Conservation (phyloP, 30 jellyfish, hydroid and myxozoan species). For the Aurelia coerulea region DNA sequence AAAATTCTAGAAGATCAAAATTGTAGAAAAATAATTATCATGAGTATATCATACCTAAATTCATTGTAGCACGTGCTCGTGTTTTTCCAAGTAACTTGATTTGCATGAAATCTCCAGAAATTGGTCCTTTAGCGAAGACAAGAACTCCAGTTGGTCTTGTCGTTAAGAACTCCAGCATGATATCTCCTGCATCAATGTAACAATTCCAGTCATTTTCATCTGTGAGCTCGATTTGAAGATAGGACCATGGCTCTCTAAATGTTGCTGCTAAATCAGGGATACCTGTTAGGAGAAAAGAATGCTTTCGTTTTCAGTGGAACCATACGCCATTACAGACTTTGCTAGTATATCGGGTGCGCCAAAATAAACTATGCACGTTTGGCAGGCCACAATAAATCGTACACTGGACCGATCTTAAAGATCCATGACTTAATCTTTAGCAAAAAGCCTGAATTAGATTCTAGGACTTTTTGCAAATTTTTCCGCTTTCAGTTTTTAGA, state of each 20-base stretch:
- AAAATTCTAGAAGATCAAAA: too few relatives aligned
- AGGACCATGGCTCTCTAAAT: slow-evolving; percentile 95
- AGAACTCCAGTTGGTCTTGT: slow-evolving; percentile 77
- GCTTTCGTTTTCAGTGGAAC: neutral
- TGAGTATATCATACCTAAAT: slow-evolving; percentile 51
- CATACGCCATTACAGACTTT: neutral
- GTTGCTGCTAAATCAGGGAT: slow-evolving; percentile 80
- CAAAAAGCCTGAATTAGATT: too few relatives aligned
- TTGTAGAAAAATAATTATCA: too few relatives aligned
- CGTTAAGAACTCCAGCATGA: slow-evolving; percentile 85
- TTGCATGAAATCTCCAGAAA: slow-evolving; percentile 87
- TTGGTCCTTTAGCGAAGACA: slow-evolving; percentile 90
- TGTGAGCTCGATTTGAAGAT: slow-evolving; percentile 77
- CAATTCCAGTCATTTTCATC: slow-evolving; percentile 85
- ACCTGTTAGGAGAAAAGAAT: slow-evolving; percentile 33
- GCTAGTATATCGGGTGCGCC: neutral
- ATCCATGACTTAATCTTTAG: too few relatives aligned
- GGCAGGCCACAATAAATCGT: too few relatives aligned
- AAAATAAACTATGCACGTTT: too few relatives aligned
- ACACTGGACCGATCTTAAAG: too few relatives aligned
- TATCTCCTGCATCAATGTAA: slow-evolving; percentile 84
- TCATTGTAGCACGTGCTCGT: slow-evolving; percentile 85
- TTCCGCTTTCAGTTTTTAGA: too few relatives aligned
- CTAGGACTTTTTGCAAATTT: too few relatives aligned
- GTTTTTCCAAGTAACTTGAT: slow-evolving; percentile 78